These are phyloP conservation scores for Bufotes viridis DNA, from an alignment of 2,797 vertebrate genomes.

Conservation along the genomic window DNA sequence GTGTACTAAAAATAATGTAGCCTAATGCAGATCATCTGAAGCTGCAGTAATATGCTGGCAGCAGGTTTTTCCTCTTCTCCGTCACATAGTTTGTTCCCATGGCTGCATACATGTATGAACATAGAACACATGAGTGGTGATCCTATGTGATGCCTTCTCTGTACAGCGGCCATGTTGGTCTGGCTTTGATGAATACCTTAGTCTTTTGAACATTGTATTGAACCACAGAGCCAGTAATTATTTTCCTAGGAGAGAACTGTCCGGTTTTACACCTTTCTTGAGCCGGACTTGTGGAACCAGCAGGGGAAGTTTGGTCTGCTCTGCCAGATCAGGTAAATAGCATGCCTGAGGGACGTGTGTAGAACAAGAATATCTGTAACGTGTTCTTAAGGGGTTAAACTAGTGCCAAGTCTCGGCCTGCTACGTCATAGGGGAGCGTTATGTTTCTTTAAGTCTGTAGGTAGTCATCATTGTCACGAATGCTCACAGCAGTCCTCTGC, in stretches of 20 bases:
- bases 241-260: background rate
- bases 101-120: background rate
- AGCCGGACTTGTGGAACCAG: constrained; percentile 26
- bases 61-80: background rate
- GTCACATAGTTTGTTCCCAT: background rate
- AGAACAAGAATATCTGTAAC: background rate
- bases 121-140: background rate
- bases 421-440: too few relatives aligned
- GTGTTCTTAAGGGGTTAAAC: background rate
- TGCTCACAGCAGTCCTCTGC: too few relatives aligned
- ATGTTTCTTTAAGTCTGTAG: background rate
- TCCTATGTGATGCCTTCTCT: background rate
- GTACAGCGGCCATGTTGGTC: background rate
- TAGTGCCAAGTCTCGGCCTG: background rate
- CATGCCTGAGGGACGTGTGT: background rate
- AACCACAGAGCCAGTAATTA: background rate
- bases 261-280: constrained; percentile 13
- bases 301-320: background rate
- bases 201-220: background rate
- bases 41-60: background rate
- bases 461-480: background rate
- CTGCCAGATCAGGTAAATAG: too few relatives aligned
- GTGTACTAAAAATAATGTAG: too few relatives aligned
- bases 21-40: too few relatives aligned
- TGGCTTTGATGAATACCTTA: background rate